A percentile compares a stretch with the other conserved stretches of the same genome.
Conservation (phyloP, 1,140 invertebrate genomes). For the Zaprionus davidi region DNA sequence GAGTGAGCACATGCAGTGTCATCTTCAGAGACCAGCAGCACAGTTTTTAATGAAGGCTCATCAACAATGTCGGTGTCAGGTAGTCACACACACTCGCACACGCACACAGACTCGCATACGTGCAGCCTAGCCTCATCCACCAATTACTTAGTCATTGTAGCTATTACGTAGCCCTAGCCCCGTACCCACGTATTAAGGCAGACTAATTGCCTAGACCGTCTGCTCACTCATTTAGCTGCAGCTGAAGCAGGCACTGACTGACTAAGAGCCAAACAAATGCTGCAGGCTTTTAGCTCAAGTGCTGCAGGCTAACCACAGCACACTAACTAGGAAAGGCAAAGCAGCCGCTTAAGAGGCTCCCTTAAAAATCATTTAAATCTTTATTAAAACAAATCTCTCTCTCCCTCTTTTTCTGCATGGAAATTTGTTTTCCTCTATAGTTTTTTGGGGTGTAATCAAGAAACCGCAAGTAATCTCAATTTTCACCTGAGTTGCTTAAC, state of each 20-base stretch:
- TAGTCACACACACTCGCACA: conserved; percentile 1
- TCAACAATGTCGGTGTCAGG: conserved; percentile 59
- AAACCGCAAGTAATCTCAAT: conserved; percentile 11
- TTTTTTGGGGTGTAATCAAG: neutral
- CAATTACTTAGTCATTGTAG: conserved; percentile 56
- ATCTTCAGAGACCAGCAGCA: conserved; percentile 12
- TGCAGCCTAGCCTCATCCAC: conserved; percentile 19
- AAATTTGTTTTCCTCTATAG: neutral
- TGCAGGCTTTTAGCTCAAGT: conserved; percentile 26
- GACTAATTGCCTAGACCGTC: conserved; percentile 34
- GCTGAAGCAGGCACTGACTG: conserved; percentile 6
- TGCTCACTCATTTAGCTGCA: conserved; percentile 31
- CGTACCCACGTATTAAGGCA: neutral
- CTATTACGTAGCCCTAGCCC: conserved; percentile 46
- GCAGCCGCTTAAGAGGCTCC: neutral
- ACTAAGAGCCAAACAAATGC: conserved; percentile 21
- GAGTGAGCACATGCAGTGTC: neutral
- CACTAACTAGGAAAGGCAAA: neutral
- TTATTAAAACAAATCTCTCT: neutral
- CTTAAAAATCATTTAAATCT: conserved; percentile 9
- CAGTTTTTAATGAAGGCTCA: conserved; percentile 76
- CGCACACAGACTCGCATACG: neutral
- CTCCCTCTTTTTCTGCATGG: neutral
- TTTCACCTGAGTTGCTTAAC: conserved; percentile 17
- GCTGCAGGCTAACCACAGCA: conserved; percentile 9